Evolutionary conservation across 2,113 vertebrate species (phyloP).

Genomic region (Octodon degus): DNA sequence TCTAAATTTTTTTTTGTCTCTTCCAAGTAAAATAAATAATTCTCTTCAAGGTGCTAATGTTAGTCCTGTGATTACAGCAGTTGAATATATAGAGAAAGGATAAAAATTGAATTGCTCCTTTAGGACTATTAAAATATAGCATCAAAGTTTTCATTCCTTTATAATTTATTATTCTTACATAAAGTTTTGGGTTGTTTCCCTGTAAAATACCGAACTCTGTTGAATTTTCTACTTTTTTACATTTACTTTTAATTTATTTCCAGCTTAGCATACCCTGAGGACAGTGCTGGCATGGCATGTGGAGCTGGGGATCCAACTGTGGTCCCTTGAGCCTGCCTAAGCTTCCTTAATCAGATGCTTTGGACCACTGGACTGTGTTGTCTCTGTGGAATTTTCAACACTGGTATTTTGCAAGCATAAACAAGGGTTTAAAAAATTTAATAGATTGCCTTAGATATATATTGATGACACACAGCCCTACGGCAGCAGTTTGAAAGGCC

Average conservation of each 20-base stretch:
- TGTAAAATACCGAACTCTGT: background rate
- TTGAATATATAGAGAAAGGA: background rate
- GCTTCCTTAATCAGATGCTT: too few species aligned
- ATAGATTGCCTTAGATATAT: background rate
- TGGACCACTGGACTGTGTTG: too few species aligned
- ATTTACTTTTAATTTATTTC: too few species aligned
- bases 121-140: background rate
- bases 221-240: too few species aligned
- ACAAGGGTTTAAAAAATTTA: background rate
- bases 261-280: too few species aligned
- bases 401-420: background rate
- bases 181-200: background rate
- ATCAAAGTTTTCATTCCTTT: background rate
- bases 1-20: too few species aligned
- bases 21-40: background rate
- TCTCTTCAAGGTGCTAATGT: background rate
- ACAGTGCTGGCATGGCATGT: too few species aligned
- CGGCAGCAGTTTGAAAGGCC: background rate
- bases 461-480: background rate
- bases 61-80: background rate
- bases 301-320: too few species aligned
- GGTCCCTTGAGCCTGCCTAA: too few species aligned
- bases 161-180: background rate
- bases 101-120: background rate
- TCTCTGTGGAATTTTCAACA: background rate